Base-by-base conservation (phyloP, 2,113 vertebrate species). In the Coracopsis vasa region DNA sequence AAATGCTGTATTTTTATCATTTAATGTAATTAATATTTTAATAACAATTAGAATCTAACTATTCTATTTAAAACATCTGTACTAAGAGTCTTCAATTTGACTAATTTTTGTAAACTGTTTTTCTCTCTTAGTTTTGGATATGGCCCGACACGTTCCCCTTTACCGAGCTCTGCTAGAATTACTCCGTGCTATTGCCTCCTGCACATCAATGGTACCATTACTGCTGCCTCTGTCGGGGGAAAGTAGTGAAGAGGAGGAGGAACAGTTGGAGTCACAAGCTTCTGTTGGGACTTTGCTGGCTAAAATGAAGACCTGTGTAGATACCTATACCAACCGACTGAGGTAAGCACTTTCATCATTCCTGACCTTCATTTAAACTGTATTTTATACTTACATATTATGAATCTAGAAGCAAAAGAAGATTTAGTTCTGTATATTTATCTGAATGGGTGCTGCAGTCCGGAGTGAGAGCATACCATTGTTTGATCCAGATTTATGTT, bases 271-370 rank as follows among this genome's bases (percentile, higher is more conserved):
- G 95, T 99, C 99, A 77, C 99, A 99, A 88, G 98, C 99, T 71
- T 99, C 99, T 20, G 99, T 99, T 83, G 99, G 99, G 77, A 99
- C 99, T 96, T 97, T 99, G 87, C 92, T 99, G 96, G 99, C 99
- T 94, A 99, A 99, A 98, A 99, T 99, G 99, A 99, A 99, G 98
- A 99, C 99, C 16, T 99, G 99, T 71, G 99, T 99, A 37, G 99
- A 99, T 96, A 99, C 99, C 13, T 99, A 99, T 65, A 99, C 99
- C 94, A 99, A 99, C 96, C 98, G 99, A 62, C 98, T 99, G 97
- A 99, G 99, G 99, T 92, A 80, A 89, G 31, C 35, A 8, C 29
- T 48, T 85, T 39, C 9, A 10, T 77, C 72, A n/a, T 65, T 77
- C 44, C 84, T 92, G n/a, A 13, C 45, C 72, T 80, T 80, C 23